Evolutionary conservation across 2,113 vertebrate species (phyloP), one percentile per base, ranked within the genome.

Genomic region (Gila orcuttii): DNA sequence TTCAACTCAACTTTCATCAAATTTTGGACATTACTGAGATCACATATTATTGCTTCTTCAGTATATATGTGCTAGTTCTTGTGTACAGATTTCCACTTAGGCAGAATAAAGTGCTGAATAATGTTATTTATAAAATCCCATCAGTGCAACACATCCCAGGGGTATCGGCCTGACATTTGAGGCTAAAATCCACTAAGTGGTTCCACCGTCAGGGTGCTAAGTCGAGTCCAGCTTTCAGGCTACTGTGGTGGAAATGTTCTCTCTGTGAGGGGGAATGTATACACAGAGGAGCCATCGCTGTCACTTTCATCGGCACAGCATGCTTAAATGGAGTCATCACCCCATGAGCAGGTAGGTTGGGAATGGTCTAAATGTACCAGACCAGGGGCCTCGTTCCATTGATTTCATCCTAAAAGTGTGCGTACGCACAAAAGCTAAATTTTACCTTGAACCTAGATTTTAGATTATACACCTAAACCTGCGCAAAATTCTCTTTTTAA

Each of bases 181-280:
- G 36, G 45, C 45, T 68, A 42, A 86, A 86, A 50, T 86, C n/a
- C 76, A 59, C 64, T 86, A 80, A 82, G 79, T 82, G 85, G 77
- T 80, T 71, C 47, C 79, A 82, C 11, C 9, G 59, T 75, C 45
- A 69, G 79, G 71, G 45, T 71, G 85, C 79, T 39, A 82, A 68
- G 79, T 82, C 42, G 60, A 82, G 78, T 55, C 57, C 79, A 68
- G 55, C 45, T 55, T 68, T 82, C 45, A 64, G 25, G 42, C 45
- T 52, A 68, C 79, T 33, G 39, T 15, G 50, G 52, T 15, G 52
- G 12, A 42, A 64, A 47, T 39, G 4, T 25, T 36, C 23, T 62
- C 85, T 39, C 39, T 0, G 45, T n/a, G 9, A 82, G 57, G 64
- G 60, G 55, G 50, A 71, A 86, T 57, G 50, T 83, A 79, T 80